A percentile compares a stretch with the other conserved stretches of the same genome.
Conservation (phyloP, 2,888 invertebrate genomes). For the Oeneis ivallda region DNA sequence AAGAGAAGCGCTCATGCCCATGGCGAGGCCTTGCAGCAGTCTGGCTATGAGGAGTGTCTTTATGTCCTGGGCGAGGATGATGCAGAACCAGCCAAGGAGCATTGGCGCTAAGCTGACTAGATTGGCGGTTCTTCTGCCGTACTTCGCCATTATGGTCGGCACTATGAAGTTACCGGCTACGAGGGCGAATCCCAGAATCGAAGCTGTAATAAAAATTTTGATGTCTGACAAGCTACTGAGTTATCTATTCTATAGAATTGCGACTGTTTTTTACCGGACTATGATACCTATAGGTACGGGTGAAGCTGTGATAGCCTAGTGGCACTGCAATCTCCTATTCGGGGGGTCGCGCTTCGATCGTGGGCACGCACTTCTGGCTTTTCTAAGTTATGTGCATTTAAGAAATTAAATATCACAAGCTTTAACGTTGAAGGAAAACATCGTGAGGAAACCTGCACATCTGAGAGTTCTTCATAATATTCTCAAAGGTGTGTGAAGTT, state of each 20-base stretch:
- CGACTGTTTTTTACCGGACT: not conserved
- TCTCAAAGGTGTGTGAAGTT: too few relatives aligned
- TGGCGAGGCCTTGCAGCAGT: constrained; percentile 68
- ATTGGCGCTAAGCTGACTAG: constrained; percentile 69
- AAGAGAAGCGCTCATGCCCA: constrained; percentile 76
- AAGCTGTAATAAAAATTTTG: constrained; percentile 52
- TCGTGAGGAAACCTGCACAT: too few relatives aligned
- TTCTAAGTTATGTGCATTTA: too few relatives aligned
- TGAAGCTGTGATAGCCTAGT: too few relatives aligned
- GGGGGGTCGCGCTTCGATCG: too few relatives aligned
- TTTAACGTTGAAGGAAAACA: too few relatives aligned
- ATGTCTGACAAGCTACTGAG: not conserved
- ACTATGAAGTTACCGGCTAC: constrained; percentile 60
- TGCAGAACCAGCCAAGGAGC: constrained; percentile 77
- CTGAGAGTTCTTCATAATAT: too few relatives aligned
- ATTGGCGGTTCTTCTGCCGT: constrained; percentile 78
- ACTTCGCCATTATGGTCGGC: constrained; percentile 73
- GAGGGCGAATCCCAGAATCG: constrained; percentile 60
- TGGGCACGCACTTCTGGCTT: too few relatives aligned
- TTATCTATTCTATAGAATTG: too few relatives aligned
- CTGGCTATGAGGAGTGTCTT: constrained; percentile 55
- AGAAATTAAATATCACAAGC: too few relatives aligned
- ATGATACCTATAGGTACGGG: too few relatives aligned
- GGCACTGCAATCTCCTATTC: too few relatives aligned
- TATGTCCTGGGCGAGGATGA: constrained; percentile 63